Evolutionary conservation across 2,888 invertebrate species (phyloP).

Genomic region (Pilophorus perplexus): DNA sequence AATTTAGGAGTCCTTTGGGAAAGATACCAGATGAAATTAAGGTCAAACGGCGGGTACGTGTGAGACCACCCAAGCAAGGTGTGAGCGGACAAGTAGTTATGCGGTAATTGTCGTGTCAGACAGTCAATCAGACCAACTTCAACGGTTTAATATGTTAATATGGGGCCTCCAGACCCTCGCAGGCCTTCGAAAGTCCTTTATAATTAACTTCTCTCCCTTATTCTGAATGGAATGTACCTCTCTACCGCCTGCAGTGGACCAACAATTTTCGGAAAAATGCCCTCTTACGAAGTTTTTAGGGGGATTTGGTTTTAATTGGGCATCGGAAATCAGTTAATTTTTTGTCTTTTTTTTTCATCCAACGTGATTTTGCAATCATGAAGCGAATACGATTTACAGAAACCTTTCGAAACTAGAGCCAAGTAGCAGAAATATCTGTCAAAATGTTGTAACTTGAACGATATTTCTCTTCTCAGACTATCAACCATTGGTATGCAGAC

Average conservation of each 20-base stretch:
- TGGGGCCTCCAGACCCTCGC: neutral
- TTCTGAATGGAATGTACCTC: slow-evolving; percentile 34
- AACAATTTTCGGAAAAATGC: slow-evolving; percentile 5
- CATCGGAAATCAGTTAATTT: too few relatives aligned
- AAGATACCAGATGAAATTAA: slow-evolving; percentile 18
- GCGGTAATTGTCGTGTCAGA: slow-evolving; percentile 40
- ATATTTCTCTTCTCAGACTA: too few relatives aligned
- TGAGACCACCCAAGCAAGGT: slow-evolving; percentile 36
- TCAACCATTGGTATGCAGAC: too few relatives aligned
- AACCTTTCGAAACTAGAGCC: too few relatives aligned
- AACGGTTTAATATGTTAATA: slow-evolving; percentile 44
- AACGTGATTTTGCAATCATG: too few relatives aligned
- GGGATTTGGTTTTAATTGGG: too few relatives aligned
- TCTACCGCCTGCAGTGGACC: slow-evolving; percentile 3
- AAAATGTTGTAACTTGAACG: too few relatives aligned
- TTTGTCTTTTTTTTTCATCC: too few relatives aligned
- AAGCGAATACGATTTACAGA: too few relatives aligned
- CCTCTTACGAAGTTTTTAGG: too few relatives aligned
- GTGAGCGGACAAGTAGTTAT: slow-evolving; percentile 40
- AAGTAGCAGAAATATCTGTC: too few relatives aligned
- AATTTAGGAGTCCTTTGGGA: too few relatives aligned
- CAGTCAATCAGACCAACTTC: slow-evolving; percentile 40
- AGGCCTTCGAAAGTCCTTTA: slow-evolving; percentile 29
- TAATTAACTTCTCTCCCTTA: slow-evolving; percentile 31
- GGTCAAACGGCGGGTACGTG: slow-evolving; percentile 35